Percentiles rank a stretch among this genome's conserved stretches.
phyloP scores from a whole-genome alignment of 2,113 vertebrate genomes.

The Mustelus asterias region DNA sequence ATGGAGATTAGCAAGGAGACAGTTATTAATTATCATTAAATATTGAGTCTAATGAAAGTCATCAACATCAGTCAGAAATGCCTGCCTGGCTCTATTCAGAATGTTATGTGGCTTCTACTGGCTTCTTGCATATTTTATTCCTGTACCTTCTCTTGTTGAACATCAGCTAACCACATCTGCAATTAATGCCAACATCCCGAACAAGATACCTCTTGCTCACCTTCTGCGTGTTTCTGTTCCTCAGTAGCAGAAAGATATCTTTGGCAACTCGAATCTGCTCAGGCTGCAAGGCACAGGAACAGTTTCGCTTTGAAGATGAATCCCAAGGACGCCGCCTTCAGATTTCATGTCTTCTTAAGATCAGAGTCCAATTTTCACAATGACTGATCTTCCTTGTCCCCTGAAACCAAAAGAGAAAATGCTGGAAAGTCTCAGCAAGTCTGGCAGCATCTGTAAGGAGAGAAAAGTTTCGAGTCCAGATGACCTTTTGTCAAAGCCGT shows the following conservation, averaged over 20 bases:
- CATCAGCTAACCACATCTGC: not conserved
- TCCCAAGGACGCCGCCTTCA: not conserved
- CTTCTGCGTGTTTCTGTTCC: not conserved
- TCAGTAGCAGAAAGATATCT: not conserved
- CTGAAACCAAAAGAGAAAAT: no score
- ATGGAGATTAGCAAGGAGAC: no score
- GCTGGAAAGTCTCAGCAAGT: no score
- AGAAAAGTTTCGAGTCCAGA: no score
- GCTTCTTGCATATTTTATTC: not conserved
- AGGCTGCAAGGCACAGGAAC: not conserved
- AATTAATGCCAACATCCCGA: not conserved
- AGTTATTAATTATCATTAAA: no score
- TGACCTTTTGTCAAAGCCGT: no score
- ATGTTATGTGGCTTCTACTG: not conserved
- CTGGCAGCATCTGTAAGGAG: no score
- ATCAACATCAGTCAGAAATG: not conserved
- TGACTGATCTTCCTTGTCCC: not conserved
- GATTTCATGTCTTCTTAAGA: not conserved
- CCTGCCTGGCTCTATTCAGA: not conserved
- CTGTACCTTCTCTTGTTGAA: not conserved
- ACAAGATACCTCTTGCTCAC: not conserved
- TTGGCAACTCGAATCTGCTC: not conserved
- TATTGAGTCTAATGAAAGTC: not conserved
- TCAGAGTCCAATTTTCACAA: not conserved
- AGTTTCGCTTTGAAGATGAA: not conserved